Base-by-base conservation (phyloP, 2,888 invertebrate species). In the Pristionchus exspectatus region DNA sequence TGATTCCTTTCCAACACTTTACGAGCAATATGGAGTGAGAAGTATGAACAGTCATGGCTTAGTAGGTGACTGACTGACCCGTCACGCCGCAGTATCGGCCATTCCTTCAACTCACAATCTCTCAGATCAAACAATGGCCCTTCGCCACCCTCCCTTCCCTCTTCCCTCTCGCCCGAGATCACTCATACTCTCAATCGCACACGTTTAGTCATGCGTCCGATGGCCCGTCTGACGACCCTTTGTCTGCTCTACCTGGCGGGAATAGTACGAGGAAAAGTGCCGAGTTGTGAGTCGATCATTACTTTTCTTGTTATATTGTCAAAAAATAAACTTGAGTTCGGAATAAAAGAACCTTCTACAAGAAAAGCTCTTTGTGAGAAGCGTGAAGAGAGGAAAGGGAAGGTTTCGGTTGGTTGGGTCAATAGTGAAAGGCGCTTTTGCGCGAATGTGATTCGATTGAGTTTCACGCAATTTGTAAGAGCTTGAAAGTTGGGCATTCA, bases 61-160 rank as follows among this genome's bases (percentile, higher is more conserved):
- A 24, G 27, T 59, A 24, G 24, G 30, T 69, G 69, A 69, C 30
- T 30, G 74, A 14, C 16, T 12, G 74, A 77, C 74, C 74, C 38
- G 38, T 77, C 44, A 38, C 33, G 38, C 59, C 74, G 38, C 72
- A 44, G 74, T 77, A 21, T 44, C 24, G 33, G 63, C 30, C 33
- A 30, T 12, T 30, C 33, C 38, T 21, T 77, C 27, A 27, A 44
- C 81, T 18, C 81, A 50, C 50, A 50, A 3, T 50, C 4, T 81
- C 81, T 54, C 50, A 44, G 44, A 81, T 81, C 81, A 81, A 81
- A 81, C 81, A 81, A 81, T 54, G 74, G 50, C 81, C 81, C 77
- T 24, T 21, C 56, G 16, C 18, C 56, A 50, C n/a, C 4, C 33
- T 33, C 16, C 72, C 33, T 72, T 24, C 74, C 63, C n/a, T 63